These are phyloP conservation scores for Callospermophilus lateralis DNA, from an alignment of 2,113 vertebrate genomes.

Conservation along the genomic window DNA sequence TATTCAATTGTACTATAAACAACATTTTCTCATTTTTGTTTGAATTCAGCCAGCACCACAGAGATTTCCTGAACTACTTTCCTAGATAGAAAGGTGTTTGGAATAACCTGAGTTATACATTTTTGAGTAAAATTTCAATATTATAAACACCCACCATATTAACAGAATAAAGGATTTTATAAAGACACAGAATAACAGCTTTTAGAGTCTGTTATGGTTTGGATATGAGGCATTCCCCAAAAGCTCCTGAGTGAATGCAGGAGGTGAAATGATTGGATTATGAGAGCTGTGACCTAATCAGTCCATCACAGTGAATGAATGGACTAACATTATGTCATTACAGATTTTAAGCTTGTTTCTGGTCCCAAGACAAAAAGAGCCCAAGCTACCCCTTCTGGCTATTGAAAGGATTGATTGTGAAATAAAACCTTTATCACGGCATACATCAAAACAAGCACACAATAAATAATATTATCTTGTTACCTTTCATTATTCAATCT, in stretches of 20 bases:
- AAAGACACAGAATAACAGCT: neutral
- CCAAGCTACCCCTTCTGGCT: neutral
- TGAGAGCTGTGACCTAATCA: no score
- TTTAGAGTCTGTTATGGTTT: neutral
- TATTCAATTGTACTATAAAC: neutral
- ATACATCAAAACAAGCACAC: neutral
- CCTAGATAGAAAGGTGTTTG: neutral
- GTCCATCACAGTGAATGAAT: no score
- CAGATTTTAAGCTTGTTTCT: neutral
- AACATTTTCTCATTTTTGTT: neutral
- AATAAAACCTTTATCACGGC: neutral
- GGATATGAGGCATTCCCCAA: no score
- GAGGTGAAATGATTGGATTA: no score
- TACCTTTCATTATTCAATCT: neutral
- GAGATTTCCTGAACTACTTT: neutral
- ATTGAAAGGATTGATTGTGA: neutral
- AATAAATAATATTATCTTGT: conserved; percentile 37
- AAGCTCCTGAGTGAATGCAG: no score
- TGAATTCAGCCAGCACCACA: neutral
- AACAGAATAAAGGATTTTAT: neutral
- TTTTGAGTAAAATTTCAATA: conserved; percentile 12
- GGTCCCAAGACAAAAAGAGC: neutral
- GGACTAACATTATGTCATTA: neutral
- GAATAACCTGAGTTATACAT: neutral
- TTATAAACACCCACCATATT: neutral